Percentiles rank a stretch among this genome's conserved stretches.
Conservation (phyloP, 2,888 invertebrate species). For the Drosophila nr. fundita region DNA sequence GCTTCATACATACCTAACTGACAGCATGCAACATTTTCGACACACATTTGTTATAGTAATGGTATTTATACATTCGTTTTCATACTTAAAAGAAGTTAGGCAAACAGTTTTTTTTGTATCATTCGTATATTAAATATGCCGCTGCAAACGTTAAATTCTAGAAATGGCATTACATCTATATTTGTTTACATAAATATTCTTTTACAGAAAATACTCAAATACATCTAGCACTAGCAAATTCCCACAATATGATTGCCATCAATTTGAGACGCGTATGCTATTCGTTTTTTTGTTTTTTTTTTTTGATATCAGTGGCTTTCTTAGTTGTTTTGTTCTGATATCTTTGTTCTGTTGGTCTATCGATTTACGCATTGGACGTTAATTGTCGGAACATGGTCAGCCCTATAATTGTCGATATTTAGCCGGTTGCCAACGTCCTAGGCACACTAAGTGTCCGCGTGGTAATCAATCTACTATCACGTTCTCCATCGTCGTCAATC, state of each 20-base stretch:
- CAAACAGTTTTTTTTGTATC: background rate
- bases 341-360: conserved; percentile 28
- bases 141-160: background rate
- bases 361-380: conserved; percentile 12
- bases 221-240: background rate
- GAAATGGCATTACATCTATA: background rate
- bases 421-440: conserved; percentile 24
- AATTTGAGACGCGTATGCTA: conserved; percentile 14
- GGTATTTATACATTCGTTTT: background rate
- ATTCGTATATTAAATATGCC: background rate
- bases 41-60: background rate
- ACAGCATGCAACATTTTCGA: background rate
- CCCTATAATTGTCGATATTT: conserved; percentile 51
- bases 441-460: conserved; percentile 9
- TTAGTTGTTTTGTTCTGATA: conserved; percentile 25
- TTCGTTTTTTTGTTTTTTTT: conserved; percentile 11
- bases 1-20: background rate
- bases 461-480: conserved; percentile 34
- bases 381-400: conserved; percentile 51
- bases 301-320: conserved; percentile 6
- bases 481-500: conserved; percentile 32
- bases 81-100: background rate
- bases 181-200: background rate
- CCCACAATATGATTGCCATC: background rate
- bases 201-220: conserved; percentile 13